Base-by-base conservation (phyloP, 2,888 invertebrate species). In the Nymphalis urticae region DNA sequence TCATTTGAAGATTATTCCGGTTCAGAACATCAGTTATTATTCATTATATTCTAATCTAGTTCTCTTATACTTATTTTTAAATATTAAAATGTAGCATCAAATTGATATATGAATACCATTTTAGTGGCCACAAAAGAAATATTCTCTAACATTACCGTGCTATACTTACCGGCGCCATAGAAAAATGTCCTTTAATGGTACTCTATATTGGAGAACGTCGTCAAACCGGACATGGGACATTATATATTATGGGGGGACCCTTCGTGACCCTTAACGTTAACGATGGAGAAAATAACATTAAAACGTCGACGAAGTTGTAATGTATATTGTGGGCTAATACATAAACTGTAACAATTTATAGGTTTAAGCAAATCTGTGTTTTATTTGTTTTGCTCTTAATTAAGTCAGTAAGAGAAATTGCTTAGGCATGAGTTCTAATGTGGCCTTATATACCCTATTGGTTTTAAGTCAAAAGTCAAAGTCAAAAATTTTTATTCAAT, bases 171-270 rank as follows among this genome's bases (percentile, higher is more conserved):
- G 53, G 48, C 42, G 61, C 32, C 19, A 63, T 68, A 56, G 47
- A 62, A 58, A 68, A 64, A 68, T 64, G 48, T 48, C 64, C n/a
- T 32, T 27, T 62, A 62, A 62, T 27, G 50, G n/a, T 60, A 16
- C 60, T 50, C 61, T 59, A 48, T 64, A 48, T 36, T 42, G 16
- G 48, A 19, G 56, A 48, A 56, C 50, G 64, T 60, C 64, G 61
- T 64, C 69, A 56, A 36, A 61, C 69, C 61, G 69, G 64, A 69
- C 64, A 24, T 42, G 64, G 56, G 48, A 27, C 48, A 68, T 68
- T 64, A 68, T 68, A 63, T 68, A 68, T 68, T 63, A 67, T 59
- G 51, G 50, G 19, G 53, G 42, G 50, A 64, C 69, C 61, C 56
- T 54, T 9, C 47, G 42, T 36, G 54, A 64, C 64, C 64, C 64